These are phyloP conservation scores for Thunnus albacares DNA, from an alignment of 2,797 vertebrate genomes.

Conservation along the genomic window DNA sequence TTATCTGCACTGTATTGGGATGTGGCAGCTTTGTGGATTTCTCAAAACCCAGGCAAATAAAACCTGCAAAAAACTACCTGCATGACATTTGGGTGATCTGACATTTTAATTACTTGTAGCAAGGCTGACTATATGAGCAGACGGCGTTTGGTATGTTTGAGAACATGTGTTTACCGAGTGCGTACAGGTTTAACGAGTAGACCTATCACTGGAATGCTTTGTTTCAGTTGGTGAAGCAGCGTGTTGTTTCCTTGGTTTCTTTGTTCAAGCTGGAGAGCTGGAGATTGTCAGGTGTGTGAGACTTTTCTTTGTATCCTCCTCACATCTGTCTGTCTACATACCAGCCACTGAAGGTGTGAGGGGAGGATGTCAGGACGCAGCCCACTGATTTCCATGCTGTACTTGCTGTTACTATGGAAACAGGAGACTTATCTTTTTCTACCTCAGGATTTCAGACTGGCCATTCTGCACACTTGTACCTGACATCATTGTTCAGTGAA, in stretches of 20 bases:
- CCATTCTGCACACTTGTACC: slow-evolving; percentile 56
- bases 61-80: not conserved
- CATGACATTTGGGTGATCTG: not conserved
- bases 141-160: slow-evolving; percentile 53
- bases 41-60: not conserved
- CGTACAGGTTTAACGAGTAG: slow-evolving; percentile 68
- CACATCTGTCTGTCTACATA: slow-evolving; percentile 64
- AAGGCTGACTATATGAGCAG: slow-evolving; percentile 11
- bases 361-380: slow-evolving; percentile 56
- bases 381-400: slow-evolving; percentile 63
- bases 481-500: slow-evolving; percentile 49
- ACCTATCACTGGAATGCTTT: slow-evolving; percentile 71
- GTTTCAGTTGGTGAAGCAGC: slow-evolving; percentile 49
- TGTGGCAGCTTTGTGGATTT: not conserved
- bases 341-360: slow-evolving; percentile 59
- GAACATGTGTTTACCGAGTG: slow-evolving; percentile 51
- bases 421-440: slow-evolving; percentile 66
- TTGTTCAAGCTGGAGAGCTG: slow-evolving; percentile 40
- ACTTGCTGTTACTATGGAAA: slow-evolving; percentile 78
- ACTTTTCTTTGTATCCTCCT: slow-evolving; percentile 47
- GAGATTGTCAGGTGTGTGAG: slow-evolving; percentile 34
- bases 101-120: slow-evolving; percentile 7
- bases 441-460: slow-evolving; percentile 55
- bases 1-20: not conserved
- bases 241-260: slow-evolving; percentile 39